These are phyloP conservation scores for Limnephilus lunatus DNA, from an alignment of 2,888 invertebrate species.

Conservation along the genomic window DNA sequence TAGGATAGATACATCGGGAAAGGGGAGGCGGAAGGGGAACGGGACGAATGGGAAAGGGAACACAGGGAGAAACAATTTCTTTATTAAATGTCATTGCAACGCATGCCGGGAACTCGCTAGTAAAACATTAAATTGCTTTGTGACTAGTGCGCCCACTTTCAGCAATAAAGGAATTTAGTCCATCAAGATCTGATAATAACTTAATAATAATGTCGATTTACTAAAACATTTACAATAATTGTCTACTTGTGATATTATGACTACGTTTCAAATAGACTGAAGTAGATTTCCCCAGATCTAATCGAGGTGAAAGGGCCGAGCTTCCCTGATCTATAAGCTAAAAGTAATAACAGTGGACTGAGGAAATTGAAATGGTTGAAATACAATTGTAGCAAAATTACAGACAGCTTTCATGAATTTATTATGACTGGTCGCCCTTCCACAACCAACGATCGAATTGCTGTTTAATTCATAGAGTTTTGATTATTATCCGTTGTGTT, in stretches of 20 bases:
- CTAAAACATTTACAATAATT: neutral
- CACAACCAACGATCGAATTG: neutral
- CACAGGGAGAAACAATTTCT: no score
- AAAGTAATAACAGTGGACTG: conserved; percentile 5
- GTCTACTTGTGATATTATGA: neutral
- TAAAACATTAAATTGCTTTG: no score
- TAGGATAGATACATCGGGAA: no score
- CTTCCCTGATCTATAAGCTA: neutral
- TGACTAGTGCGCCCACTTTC: neutral
- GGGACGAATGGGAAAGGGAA: no score
- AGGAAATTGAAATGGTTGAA: conserved; percentile 43
- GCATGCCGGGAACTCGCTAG: no score
- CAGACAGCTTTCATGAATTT: conserved; percentile 39
- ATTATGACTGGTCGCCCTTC: conserved; percentile 36
- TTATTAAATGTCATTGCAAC: no score
- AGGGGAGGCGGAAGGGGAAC: no score
- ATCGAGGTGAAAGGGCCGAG: neutral
- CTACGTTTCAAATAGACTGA: neutral
- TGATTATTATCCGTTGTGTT: conserved; percentile 40
- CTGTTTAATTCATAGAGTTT: conserved; percentile 40
- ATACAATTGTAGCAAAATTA: conserved; percentile 20
- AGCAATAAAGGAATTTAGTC: neutral
- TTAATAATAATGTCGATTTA: neutral
- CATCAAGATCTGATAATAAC: neutral
- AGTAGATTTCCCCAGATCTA: neutral